phyloP scores from a whole-genome alignment of 64 coral and sea anemone genomes.

The Pocillopora damicornis region DNA sequence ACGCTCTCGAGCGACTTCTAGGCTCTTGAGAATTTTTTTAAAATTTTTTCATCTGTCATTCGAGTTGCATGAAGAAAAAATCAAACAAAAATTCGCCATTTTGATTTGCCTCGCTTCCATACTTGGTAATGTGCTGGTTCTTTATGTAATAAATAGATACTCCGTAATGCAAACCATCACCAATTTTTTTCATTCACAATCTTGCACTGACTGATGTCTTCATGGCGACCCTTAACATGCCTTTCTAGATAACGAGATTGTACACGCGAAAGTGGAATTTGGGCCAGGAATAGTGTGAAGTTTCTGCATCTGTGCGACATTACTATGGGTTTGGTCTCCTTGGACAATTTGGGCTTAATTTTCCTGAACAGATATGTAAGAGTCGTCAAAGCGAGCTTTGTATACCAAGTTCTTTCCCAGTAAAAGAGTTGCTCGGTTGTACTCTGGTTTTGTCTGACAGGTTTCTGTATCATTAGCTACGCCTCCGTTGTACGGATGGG shows the following conservation, averaged over 20 bases:
- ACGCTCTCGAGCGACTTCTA: too few relatives aligned
- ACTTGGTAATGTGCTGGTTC: too few relatives aligned
- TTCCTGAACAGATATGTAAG: slow-evolving; percentile 49
- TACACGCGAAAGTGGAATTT: slow-evolving; percentile 26
- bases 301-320: slow-evolving; percentile 20
- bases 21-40: too few relatives aligned
- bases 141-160: neutral
- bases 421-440: slow-evolving; percentile 22
- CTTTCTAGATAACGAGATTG: slow-evolving; percentile 40
- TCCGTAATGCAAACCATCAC: slow-evolving; percentile 39
- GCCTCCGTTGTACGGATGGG: slow-evolving; percentile 65
- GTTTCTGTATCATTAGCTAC: slow-evolving; percentile 35
- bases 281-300: neutral
- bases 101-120: too few relatives aligned
- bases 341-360: slow-evolving; percentile 37
- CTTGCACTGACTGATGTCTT: slow-evolving; percentile 50
- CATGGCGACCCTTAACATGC: slow-evolving; percentile 60
- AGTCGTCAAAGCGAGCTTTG: slow-evolving; percentile 32
- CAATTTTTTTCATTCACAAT: slow-evolving; percentile 60
- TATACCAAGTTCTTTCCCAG: slow-evolving; percentile 39
- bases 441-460: slow-evolving; percentile 33
- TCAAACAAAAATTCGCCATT: too few relatives aligned
- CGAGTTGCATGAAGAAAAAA: too few relatives aligned
- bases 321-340: slow-evolving; percentile 26
- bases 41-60: too few relatives aligned